These are phyloP conservation scores for Cynopterus brachyotis DNA, from an alignment of 2,113 vertebrate genomes.

Conservation along the genomic window DNA sequence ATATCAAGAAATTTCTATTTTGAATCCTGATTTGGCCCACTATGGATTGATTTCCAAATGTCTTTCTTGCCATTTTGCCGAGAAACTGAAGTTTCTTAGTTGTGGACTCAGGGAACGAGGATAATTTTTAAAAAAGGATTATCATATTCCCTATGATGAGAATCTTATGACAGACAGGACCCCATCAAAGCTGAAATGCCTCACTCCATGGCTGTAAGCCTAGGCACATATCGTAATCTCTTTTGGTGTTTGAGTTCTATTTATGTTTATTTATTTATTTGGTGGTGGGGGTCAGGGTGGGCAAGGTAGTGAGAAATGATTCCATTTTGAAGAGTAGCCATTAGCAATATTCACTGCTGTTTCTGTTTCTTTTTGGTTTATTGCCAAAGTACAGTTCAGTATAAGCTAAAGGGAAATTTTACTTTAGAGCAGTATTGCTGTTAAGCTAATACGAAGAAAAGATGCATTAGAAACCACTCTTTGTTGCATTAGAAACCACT, in stretches of 20 bases:
- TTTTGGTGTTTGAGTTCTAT: background rate
- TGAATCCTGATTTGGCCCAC: background rate
- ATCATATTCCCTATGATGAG: slow-evolving; percentile 48
- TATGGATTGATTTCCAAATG: slow-evolving; percentile 17
- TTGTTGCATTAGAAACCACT: background rate
- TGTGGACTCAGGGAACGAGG: background rate
- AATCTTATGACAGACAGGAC: slow-evolving; percentile 44
- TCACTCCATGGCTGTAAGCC: background rate
- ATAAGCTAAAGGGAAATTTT: slow-evolving; percentile 3
- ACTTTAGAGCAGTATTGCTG: background rate
- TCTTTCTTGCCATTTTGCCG: background rate
- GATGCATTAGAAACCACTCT: background rate
- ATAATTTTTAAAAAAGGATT: background rate
- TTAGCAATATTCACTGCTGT: background rate
- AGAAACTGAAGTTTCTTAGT: slow-evolving; percentile 33
- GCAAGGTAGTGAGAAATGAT: background rate
- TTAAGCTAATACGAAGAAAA: background rate
- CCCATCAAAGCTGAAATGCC: background rate
- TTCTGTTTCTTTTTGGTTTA: slow-evolving; percentile 2
- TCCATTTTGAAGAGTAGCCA: background rate
- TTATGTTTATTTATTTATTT: background rate
- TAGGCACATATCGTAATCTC: background rate
- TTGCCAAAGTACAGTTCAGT: background rate
- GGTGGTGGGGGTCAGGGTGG: background rate
- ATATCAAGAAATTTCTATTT: background rate